These are phyloP conservation scores for Clunio marinus DNA, from an alignment of 2,888 invertebrate genomes.

Conservation along the genomic window DNA sequence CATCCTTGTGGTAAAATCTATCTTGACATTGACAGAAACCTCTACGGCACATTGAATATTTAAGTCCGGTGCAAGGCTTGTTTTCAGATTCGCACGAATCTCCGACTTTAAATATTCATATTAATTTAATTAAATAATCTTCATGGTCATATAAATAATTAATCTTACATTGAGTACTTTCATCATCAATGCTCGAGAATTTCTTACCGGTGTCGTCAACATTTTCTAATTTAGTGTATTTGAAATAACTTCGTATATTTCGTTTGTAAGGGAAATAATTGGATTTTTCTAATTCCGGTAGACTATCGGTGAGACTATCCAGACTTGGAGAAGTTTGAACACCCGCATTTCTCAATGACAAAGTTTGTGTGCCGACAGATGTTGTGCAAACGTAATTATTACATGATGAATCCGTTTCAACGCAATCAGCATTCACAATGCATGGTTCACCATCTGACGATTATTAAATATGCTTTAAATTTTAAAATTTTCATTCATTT, in stretches of 20 bases:
- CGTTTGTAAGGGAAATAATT: background rate
- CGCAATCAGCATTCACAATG: constrained; percentile 50
- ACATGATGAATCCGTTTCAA: constrained; percentile 19
- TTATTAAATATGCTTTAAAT: background rate
- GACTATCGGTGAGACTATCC: constrained; percentile 9
- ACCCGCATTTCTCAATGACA: constrained; percentile 17
- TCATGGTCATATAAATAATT: background rate
- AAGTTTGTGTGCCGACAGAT: constrained; percentile 1
- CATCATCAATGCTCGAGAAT: constrained; percentile 22
- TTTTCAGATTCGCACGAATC: constrained; percentile 40
- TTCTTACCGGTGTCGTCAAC: constrained; percentile 5
- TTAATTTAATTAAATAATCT: background rate
- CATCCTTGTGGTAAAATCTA: constrained; percentile 47
- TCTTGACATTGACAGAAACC: constrained; percentile 47
- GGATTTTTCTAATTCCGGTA: background rate
- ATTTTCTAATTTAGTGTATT: constrained; percentile 15
- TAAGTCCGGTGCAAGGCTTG: constrained; percentile 46
- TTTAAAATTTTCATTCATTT: background rate
- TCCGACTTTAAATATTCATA: constrained; percentile 25
- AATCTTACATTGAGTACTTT: constrained; percentile 28
- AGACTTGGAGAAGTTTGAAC: constrained; percentile 29
- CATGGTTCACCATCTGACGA: constrained; percentile 47
- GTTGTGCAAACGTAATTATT: constrained; percentile 9
- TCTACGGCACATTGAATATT: constrained; percentile 48
- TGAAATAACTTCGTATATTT: constrained; percentile 11